A percentile compares a stretch with the other conserved stretches of the same genome.
Conservation (phyloP, 2,888 invertebrate genomes). For the Cyclophora albipunctata region DNA sequence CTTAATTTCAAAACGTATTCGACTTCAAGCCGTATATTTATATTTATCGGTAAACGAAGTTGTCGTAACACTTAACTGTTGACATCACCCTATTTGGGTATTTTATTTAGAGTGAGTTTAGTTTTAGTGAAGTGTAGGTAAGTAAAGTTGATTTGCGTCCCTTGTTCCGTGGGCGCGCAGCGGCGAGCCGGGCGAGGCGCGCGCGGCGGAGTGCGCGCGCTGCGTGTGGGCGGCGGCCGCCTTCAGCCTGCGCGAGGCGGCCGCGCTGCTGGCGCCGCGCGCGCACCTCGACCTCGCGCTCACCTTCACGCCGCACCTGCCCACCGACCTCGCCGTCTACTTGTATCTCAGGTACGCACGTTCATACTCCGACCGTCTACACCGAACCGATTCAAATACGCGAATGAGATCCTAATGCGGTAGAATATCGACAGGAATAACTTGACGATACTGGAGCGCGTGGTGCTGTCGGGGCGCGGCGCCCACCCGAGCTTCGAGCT, state of each 20-base stretch:
- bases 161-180: slow-evolving; percentile 3
- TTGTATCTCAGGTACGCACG: slow-evolving; percentile 62
- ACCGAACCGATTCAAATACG: not conserved
- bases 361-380: no score
- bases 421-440: slow-evolving; percentile 82
- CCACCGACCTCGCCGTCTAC: slow-evolving; percentile 60
- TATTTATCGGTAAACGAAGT: no score
- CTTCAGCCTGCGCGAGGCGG: slow-evolving; percentile 40
- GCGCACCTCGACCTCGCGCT: slow-evolving; percentile 64
- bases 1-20: no score
- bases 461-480: slow-evolving; percentile 88
- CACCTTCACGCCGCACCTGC: slow-evolving; percentile 58
- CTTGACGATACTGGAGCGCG: slow-evolving; percentile 91
- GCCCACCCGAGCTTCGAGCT: slow-evolving; percentile 91
- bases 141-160: no score
- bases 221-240: slow-evolving; percentile 29
- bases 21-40: no score
- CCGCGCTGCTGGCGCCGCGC: slow-evolving; percentile 73
- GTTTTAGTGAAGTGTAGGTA: no score
- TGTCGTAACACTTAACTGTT: no score
- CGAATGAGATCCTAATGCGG: not conserved
- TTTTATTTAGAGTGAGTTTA: no score
- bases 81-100: no score
- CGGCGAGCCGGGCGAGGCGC: slow-evolving; percentile 10
- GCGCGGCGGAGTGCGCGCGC: slow-evolving; percentile 10